Conservation (phyloP, 2,888 invertebrate species). For the Scaptomyza tumidula region DNA sequence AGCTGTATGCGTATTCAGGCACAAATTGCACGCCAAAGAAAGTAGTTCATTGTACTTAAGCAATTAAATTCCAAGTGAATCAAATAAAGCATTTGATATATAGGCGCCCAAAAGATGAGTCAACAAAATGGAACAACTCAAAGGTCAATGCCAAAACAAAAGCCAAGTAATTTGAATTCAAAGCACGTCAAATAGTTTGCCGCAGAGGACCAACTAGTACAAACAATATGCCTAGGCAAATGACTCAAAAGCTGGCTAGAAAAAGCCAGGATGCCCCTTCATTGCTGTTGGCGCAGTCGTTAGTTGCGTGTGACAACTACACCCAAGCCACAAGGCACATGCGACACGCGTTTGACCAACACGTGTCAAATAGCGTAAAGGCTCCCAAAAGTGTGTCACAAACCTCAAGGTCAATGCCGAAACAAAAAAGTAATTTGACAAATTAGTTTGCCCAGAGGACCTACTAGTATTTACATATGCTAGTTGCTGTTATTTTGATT, state of each 20-base stretch:
- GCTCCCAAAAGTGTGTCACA: conserved; percentile 17
- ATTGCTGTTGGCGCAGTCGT: conserved; percentile 56
- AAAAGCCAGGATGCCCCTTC: conserved; percentile 4
- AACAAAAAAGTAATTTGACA: conserved; percentile 75
- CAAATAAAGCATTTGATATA: too few species aligned
- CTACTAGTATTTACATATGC: conserved; percentile 46
- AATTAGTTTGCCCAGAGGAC: conserved; percentile 64
- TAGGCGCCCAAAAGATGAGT: too few species aligned
- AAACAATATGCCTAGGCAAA: conserved; percentile 64
- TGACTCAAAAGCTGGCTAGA: conserved; percentile 44
- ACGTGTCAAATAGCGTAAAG: conserved; percentile 57
- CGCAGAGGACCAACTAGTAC: conserved; percentile 68
- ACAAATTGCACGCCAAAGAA: too few species aligned
- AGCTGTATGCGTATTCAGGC: too few species aligned
- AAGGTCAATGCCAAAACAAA: too few species aligned
- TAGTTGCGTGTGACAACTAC: conserved; percentile 67
- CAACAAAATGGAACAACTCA: conserved; percentile 35
- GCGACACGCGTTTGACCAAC: conserved; percentile 73
- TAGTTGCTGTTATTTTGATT: conserved; percentile 9
- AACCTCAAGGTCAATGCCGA: conserved; percentile 56
- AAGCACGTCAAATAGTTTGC: conserved; percentile 74
- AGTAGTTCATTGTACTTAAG: too few species aligned
- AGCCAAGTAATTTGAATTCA: conserved; percentile 76
- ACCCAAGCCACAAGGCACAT: conserved; percentile 56
- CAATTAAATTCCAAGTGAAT: too few species aligned